phyloP scores from a whole-genome alignment of 2,888 invertebrate species.

The Coenonympha arcania region DNA sequence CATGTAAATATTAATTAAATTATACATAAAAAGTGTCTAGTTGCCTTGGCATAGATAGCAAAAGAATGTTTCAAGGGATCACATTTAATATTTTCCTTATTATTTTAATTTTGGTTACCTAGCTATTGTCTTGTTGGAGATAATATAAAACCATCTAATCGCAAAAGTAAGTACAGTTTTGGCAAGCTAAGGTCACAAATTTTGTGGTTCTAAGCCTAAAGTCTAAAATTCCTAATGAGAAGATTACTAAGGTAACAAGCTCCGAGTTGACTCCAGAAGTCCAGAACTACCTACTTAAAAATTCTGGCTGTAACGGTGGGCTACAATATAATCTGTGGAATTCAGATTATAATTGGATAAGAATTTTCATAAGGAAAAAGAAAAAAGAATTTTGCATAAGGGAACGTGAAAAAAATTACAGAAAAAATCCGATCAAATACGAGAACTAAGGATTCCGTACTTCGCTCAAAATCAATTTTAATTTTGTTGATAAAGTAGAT shows the following conservation, averaged over 20 bases:
- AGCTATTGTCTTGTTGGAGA: neutral
- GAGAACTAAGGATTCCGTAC: no score
- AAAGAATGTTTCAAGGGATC: no score
- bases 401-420: neutral
- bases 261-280: neutral
- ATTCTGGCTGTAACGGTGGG: no score
- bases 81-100: neutral
- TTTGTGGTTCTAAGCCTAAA: neutral
- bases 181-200: neutral
- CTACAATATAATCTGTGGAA: no score
- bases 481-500: no score
- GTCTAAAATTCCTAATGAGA: conserved; percentile 2
- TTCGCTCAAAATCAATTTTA: no score
- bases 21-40: no score
- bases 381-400: neutral
- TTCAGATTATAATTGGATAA: no score
- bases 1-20: no score
- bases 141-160: neutral
- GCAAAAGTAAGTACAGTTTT: neutral
- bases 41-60: no score
- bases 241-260: conserved; percentile 1
- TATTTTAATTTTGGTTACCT: neutral
- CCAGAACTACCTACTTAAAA: neutral
- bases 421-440: no score
- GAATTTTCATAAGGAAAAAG: no score